Conservation (phyloP, 2,888 invertebrate species). For the Drosophila prostipennis region DNA sequence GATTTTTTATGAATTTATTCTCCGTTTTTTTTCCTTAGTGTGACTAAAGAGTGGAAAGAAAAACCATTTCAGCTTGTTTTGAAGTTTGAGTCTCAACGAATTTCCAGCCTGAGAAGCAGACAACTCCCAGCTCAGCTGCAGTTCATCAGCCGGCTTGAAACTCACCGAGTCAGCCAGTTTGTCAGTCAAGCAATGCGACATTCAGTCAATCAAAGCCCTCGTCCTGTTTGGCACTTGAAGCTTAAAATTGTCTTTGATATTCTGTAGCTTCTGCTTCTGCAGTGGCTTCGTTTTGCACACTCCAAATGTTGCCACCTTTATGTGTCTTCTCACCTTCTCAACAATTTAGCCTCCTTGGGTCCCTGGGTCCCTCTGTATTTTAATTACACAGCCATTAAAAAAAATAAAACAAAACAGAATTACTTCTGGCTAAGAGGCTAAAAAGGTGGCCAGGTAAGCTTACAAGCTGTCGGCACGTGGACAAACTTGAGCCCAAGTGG, state of each 20-base stretch:
- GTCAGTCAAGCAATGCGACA: slow-evolving; percentile 40
- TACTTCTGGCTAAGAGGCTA: slow-evolving; percentile 46
- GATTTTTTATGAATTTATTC: no score
- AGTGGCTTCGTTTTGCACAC: slow-evolving; percentile 16
- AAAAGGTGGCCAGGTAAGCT: slow-evolving; percentile 38
- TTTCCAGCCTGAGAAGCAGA: slow-evolving; percentile 13
- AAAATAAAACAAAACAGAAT: slow-evolving; percentile 55
- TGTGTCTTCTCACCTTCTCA: not conserved
- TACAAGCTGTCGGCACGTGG: slow-evolving; percentile 66
- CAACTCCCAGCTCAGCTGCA: slow-evolving; percentile 47
- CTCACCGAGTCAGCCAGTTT: slow-evolving; percentile 14
- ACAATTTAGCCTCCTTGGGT: not conserved
- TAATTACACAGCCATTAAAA: slow-evolving; percentile 71
- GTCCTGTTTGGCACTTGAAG: slow-evolving; percentile 30
- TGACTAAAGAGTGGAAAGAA: not conserved
- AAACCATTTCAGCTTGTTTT: slow-evolving; percentile 36
- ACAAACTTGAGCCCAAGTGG: slow-evolving; percentile 35
- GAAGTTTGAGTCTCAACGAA: slow-evolving; percentile 53
- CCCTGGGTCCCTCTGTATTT: slow-evolving; percentile 53
- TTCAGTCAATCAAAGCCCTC: slow-evolving; percentile 46
- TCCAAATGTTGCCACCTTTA: not conserved
- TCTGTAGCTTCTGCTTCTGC: slow-evolving; percentile 16
- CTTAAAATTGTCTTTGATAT: slow-evolving; percentile 44
- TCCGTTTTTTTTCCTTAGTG: slow-evolving; percentile 1
- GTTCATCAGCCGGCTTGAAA: slow-evolving; percentile 55